These are phyloP conservation scores for Murina feae DNA, from an alignment of 2,113 vertebrate genomes.

Conservation along the genomic window DNA sequence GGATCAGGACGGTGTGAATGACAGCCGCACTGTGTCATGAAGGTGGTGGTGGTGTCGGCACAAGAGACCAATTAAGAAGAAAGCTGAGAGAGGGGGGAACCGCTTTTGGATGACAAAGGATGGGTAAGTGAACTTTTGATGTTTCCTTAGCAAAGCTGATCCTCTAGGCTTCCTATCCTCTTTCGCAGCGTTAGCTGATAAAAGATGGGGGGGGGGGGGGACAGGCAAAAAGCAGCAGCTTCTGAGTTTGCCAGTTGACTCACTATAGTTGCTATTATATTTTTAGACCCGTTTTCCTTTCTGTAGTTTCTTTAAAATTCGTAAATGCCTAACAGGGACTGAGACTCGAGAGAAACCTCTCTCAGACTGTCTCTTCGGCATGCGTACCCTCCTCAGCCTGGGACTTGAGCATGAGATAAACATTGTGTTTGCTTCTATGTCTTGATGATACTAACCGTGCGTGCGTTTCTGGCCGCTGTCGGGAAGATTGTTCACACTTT, in stretches of 20 bases:
- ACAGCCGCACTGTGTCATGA: constrained; percentile 80
- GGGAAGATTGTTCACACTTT: constrained; percentile 65
- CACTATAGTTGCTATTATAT: constrained; percentile 72
- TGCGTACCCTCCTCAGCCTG: constrained; percentile 44
- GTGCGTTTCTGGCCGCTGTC: constrained; percentile 42
- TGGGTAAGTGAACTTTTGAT: constrained; percentile 87
- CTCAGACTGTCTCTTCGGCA: constrained; percentile 32
- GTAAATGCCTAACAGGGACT: constrained; percentile 30
- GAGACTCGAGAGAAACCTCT: constrained; percentile 43
- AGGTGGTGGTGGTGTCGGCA: constrained; percentile 77
- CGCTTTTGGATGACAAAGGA: constrained; percentile 76
- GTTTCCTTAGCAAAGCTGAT: constrained; percentile 71
- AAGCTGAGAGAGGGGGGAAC: constrained; percentile 64
- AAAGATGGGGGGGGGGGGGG: constrained; percentile 53
- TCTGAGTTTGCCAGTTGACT: constrained; percentile 77
- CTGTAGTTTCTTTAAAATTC: constrained; percentile 34
- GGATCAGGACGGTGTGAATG: constrained; percentile 77
- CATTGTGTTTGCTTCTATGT: constrained; percentile 23
- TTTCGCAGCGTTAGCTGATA: constrained; percentile 53
- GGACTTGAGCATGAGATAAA: constrained; percentile 52
- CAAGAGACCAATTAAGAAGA: constrained; percentile 60
- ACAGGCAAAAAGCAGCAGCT: constrained; percentile 61
- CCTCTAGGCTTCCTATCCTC: constrained; percentile 51
- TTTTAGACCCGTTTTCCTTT: constrained; percentile 72
- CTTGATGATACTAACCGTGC: not conserved